Percentiles rank a stretch among this genome's conserved stretches.
These are phyloP conservation scores for Herpetotheres cachinnans DNA, from an alignment of 2,113 vertebrate species.

Conservation along the genomic window DNA sequence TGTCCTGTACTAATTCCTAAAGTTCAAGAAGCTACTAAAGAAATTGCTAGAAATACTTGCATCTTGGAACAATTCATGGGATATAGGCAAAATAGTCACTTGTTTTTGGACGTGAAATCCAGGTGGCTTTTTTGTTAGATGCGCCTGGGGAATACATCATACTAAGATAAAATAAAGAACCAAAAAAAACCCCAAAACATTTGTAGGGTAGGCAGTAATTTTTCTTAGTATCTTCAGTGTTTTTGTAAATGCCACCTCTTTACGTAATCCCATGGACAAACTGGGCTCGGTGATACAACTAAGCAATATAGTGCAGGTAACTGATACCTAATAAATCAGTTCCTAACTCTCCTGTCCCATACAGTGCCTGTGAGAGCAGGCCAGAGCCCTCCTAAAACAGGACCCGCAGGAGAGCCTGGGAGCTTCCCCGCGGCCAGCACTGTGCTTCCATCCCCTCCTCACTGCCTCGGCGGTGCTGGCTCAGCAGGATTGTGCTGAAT, in stretches of 20 bases:
- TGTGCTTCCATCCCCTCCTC: not conserved
- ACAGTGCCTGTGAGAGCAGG: rapidly evolving
- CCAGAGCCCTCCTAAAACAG: not conserved
- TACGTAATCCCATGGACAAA: not conserved
- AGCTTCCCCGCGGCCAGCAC: rapidly evolving
- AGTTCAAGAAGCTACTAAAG: not conserved
- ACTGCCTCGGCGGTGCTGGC: rapidly evolving
- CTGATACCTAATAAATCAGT: not conserved
- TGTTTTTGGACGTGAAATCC: not conserved
- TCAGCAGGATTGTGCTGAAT: not conserved
- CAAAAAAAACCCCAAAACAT: not conserved
- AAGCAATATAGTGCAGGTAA: no score
- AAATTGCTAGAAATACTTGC: not conserved
- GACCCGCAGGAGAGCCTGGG: rapidly evolving
- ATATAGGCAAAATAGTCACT: not conserved
- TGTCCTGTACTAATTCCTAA: not conserved
- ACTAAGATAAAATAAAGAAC: not conserved
- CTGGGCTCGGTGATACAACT: not conserved
- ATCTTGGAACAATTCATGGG: not conserved
- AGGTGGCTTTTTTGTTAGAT: not conserved
- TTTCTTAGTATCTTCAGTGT: not conserved
- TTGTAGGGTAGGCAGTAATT: not conserved
- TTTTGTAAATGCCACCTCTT: not conserved
- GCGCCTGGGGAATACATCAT: not conserved
- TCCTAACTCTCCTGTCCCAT: not conserved